Conservation (phyloP, 2,888 invertebrate genomes). For the Drosophila lacicola region DNA sequence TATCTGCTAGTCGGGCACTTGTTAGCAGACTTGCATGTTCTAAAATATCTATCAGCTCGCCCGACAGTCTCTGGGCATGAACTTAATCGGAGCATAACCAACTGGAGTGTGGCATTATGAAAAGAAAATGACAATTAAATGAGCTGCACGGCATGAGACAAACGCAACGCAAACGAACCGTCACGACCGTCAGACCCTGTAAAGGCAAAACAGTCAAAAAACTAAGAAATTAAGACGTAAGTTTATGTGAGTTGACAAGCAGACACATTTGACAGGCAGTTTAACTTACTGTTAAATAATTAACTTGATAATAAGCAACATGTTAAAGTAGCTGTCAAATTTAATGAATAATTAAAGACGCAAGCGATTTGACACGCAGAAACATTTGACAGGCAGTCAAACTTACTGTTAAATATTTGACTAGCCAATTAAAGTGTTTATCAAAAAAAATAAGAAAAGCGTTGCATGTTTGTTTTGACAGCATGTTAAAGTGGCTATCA, state of each 20-base stretch:
- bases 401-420: background rate
- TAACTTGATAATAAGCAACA: background rate
- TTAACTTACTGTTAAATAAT: background rate
- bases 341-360: background rate
- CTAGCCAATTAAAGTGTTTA: background rate
- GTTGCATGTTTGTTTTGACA: background rate
- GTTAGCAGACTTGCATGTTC: background rate
- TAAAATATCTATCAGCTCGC: background rate
- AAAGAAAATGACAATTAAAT: conserved; percentile 7
- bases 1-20: background rate
- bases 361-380: background rate
- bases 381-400: background rate
- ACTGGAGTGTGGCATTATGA: background rate
- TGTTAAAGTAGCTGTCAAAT: background rate
- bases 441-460: too few relatives aligned
- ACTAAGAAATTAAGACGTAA: background rate
- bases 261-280: background rate
- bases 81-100: background rate
- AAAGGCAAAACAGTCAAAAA: background rate
- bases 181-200: conserved; percentile 8
- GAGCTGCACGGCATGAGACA: background rate
- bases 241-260: background rate
- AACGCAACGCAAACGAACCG: background rate
- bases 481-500: background rate
- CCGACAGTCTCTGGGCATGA: background rate